A percentile compares a stretch with the other conserved stretches of the same genome.
These are phyloP conservation scores for Imbricaverruca yamaguchii DNA, from an alignment of 2,888 invertebrate species.

Conservation along the genomic window DNA sequence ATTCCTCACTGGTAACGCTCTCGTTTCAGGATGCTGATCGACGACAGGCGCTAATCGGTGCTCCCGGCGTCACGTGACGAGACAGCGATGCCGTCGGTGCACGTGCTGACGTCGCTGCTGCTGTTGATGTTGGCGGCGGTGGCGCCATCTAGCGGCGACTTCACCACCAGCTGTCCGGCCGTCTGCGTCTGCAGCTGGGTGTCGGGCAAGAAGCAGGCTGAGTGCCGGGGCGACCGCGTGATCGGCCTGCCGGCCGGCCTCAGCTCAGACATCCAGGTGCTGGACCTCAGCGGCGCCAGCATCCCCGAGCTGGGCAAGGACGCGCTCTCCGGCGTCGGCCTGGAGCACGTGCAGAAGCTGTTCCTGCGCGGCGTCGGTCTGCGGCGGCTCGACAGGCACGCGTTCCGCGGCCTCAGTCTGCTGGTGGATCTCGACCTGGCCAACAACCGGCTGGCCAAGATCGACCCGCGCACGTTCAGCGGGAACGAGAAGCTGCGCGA, in stretches of 20 bases:
- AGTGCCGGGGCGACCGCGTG: slow-evolving; percentile 72
- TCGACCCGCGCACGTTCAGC: slow-evolving; percentile 67
- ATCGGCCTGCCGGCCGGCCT: slow-evolving; percentile 66
- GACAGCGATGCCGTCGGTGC: background rate
- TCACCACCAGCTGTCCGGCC: slow-evolving; percentile 53
- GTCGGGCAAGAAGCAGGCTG: slow-evolving; percentile 73
- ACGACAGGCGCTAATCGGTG: background rate
- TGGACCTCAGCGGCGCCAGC: slow-evolving; percentile 73
- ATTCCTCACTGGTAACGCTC: background rate
- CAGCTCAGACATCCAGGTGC: slow-evolving; percentile 72
- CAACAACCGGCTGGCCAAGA: slow-evolving; percentile 56
- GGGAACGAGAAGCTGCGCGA: slow-evolving; percentile 74
- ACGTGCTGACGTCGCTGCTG: slow-evolving; percentile 35
- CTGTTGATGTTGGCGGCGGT: slow-evolving; percentile 46
- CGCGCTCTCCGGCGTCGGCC: slow-evolving; percentile 47
- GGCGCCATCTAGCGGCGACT: slow-evolving; percentile 27
- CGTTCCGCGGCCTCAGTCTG: slow-evolving; percentile 77
- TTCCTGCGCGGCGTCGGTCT: slow-evolving; percentile 68
- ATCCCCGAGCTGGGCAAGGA: slow-evolving; percentile 59
- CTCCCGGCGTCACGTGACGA: background rate
- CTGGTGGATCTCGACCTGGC: slow-evolving; percentile 79
- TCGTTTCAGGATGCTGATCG: background rate
- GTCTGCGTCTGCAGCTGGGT: slow-evolving; percentile 82
- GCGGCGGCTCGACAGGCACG: slow-evolving; percentile 66
- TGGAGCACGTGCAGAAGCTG: slow-evolving; percentile 75